Evolutionary conservation across 2,113 vertebrate genomes (phyloP), one percentile per base, ranked within the genome.

Genomic region (Nanger granti): DNA sequence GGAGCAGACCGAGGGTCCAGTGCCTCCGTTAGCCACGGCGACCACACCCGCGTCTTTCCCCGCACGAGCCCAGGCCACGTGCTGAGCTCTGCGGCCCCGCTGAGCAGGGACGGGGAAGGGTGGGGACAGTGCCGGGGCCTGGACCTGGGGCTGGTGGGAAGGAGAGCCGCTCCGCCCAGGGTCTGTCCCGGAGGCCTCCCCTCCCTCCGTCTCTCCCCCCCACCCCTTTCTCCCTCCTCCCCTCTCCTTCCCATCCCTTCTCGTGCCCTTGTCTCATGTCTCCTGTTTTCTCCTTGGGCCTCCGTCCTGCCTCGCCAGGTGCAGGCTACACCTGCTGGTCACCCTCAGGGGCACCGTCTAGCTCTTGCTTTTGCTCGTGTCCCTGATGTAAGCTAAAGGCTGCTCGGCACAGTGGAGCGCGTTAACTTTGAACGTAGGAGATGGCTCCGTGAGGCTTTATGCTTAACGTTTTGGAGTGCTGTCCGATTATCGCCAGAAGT

Each of bases 61-160:
- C 18, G 17, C 52, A 31, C 2, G 2, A 14, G 17, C 13, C 2
- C 2, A 34, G 20, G 10, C 55, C 7, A 5, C 22, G 10, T 26
- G 52, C 60, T 49, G 82, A 59, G n/a, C 62, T 18, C 66, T 22
- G 17, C 0, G 10, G 41, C 44, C 15, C 28, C 41, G 85, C 76
- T 28, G 41, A 34, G n/a, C 49, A 4, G 57, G 86, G 0, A 73
- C 8, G 5, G 66, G 6, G 52, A 14, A 22, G 54, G 59, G 87
- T 0, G 0, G 37, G 22, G 85, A 22, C 29, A 4, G 31, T 4
- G 11, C 62, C 20, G 15, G 91, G 14, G 14, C 2, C 0, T 26
- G 49, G 55, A 66, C 3, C 1, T 15, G 9, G n/a, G 29, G 31
- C 82, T 54, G 7, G 28, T 20, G 66, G 49, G 55, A 31, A 10